A percentile compares a stretch with the other conserved stretches of the same genome.
Conservation (phyloP, 2,888 invertebrate genomes). For the Microctonus brassicae region DNA sequence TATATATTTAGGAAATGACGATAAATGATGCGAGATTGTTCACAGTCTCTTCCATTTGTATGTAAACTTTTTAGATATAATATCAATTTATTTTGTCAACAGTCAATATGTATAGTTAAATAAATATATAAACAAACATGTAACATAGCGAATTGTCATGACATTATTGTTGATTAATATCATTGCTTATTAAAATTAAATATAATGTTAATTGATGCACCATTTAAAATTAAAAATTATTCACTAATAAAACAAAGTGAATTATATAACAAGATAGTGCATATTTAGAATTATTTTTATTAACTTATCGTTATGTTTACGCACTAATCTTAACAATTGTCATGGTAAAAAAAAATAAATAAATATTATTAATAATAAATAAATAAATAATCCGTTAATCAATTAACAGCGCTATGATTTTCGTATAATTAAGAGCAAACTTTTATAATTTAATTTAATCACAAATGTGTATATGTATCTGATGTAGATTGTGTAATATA, state of each 20-base stretch:
- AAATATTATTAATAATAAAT: no score
- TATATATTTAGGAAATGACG: no score
- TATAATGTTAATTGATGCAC: background rate
- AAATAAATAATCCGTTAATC: no score
- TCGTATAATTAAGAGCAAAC: background rate
- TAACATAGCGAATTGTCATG: conserved; percentile 3
- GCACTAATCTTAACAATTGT: no score
- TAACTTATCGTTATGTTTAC: no score
- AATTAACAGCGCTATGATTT: background rate
- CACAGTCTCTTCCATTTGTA: background rate
- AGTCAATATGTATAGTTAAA: background rate
- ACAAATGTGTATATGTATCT: background rate
- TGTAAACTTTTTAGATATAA: background rate
- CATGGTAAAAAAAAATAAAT: no score
- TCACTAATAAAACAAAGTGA: no score
- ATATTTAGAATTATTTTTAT: background rate
- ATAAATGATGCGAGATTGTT: background rate
- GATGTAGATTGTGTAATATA: background rate
- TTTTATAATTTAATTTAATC: background rate
- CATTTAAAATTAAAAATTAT: conserved; percentile 9
- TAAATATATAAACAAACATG: background rate
- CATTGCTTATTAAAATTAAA: background rate
- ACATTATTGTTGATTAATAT: conserved; percentile 5
- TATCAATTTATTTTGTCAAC: background rate
- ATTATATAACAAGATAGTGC: background rate